Evolutionary conservation across 2,113 vertebrate species (phyloP).

Genomic region (Chaetorhynchus papuensis): DNA sequence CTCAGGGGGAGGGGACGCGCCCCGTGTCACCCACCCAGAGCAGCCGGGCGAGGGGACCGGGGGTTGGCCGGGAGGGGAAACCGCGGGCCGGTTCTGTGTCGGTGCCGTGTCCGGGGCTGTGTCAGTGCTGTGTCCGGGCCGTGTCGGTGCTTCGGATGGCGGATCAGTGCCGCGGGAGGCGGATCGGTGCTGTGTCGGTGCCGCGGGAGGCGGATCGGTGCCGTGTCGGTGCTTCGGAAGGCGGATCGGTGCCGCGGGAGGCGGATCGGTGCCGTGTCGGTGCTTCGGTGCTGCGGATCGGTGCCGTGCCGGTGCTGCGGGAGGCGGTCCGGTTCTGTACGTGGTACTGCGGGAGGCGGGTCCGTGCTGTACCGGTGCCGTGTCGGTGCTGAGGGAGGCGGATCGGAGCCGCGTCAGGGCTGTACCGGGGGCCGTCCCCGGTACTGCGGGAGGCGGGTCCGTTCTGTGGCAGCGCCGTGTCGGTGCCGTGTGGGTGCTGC

Average conservation of each 20-base stretch:
- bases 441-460: background rate
- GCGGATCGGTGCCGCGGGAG: too few relatives aligned
- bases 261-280: too few relatives aligned
- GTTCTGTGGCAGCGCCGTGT: background rate
- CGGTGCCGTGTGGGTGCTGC: background rate
- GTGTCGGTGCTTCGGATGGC: too few relatives aligned
- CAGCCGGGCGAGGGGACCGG: background rate
- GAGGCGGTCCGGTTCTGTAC: background rate
- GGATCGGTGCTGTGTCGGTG: too few relatives aligned
- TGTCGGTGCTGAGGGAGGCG: background rate
- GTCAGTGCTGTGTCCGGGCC: background rate
- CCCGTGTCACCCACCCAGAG: background rate
- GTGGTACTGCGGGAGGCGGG: background rate
- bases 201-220: too few relatives aligned
- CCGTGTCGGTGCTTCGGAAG: too few relatives aligned
- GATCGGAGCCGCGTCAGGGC: background rate
- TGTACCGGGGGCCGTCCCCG: background rate
- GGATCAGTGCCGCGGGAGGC: too few relatives aligned
- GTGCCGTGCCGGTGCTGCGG: background rate
- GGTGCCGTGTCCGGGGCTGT: too few relatives aligned
- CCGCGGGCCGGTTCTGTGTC: background rate
- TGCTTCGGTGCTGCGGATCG: too few relatives aligned
- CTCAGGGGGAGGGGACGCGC: background rate
- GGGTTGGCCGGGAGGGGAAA: background rate
- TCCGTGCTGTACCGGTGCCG: background rate